Conservation (phyloP, 2,888 invertebrate genomes). For the Cosmorhoe ocellata region DNA sequence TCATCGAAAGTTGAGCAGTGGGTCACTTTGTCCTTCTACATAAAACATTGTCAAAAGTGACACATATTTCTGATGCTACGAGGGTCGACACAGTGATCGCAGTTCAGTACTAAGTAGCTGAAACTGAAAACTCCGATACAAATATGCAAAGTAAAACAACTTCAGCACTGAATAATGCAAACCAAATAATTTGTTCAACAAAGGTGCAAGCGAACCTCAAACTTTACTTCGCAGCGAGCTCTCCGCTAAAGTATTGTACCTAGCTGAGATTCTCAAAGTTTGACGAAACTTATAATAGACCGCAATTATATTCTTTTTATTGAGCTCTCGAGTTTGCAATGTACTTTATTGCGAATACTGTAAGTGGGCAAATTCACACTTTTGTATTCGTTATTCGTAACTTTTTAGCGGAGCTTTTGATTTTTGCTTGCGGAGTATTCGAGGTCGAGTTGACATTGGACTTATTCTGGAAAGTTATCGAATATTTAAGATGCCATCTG, state of each 20-base stretch:
- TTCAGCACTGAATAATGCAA: slow-evolving; percentile 20
- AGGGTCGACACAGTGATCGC: too few relatives aligned
- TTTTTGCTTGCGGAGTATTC: not conserved
- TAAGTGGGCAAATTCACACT: slow-evolving; percentile 29
- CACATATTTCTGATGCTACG: too few relatives aligned
- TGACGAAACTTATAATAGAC: slow-evolving; percentile 51
- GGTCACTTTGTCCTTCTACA: too few relatives aligned
- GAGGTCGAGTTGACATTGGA: not conserved
- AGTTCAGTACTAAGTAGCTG: too few relatives aligned
- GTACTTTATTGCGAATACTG: slow-evolving; percentile 30
- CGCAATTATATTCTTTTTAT: slow-evolving; percentile 44
- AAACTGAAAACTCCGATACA: not conserved
- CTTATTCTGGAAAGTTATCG: not conserved
- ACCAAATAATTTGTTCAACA: slow-evolving; percentile 25
- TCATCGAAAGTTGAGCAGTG: too few relatives aligned
- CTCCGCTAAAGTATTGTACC: slow-evolving; percentile 35
- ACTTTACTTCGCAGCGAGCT: slow-evolving; percentile 28
- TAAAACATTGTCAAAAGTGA: too few relatives aligned
- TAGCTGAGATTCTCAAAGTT: slow-evolving; percentile 25
- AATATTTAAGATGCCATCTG: too few relatives aligned
- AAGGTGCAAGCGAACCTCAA: slow-evolving; percentile 24
- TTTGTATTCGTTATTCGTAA: not conserved
- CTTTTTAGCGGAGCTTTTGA: not conserved
- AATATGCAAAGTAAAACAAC: slow-evolving; percentile 21
- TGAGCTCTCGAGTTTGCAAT: slow-evolving; percentile 26